Conservation (phyloP, 1,140 invertebrate genomes). For the Maconellicoccus hirsutus region DNA sequence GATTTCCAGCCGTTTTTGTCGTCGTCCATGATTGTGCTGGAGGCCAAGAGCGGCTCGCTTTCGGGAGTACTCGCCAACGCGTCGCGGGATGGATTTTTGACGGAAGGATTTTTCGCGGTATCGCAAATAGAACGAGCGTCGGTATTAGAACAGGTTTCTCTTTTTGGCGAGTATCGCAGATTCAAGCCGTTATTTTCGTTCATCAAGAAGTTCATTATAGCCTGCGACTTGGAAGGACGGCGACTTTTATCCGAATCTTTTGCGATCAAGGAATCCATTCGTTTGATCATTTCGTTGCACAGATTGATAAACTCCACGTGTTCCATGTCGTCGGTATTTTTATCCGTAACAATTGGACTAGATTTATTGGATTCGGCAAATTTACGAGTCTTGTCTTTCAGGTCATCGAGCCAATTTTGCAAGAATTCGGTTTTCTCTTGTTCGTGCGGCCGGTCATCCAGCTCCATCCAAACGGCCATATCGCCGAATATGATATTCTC, state of each 20-base stretch:
- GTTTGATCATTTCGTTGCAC: conserved; percentile 13
- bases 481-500: background rate
- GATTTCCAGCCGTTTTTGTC: background rate
- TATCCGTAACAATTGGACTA: background rate
- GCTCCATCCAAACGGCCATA: background rate
- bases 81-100: background rate
- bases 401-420: background rate
- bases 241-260: background rate
- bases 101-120: background rate
- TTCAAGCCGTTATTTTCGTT: background rate
- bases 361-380: background rate
- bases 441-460: background rate
- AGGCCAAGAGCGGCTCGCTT: background rate
- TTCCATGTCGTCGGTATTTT: background rate
- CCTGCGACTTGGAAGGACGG: background rate
- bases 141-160: background rate
- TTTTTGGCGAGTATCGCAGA: background rate
- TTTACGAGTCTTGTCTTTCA: conserved; percentile 4
- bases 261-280: background rate
- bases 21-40: background rate
- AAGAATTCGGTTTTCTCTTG: background rate
- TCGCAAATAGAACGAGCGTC: background rate
- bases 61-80: background rate
- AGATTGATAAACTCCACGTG: background rate
- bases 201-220: background rate